These are phyloP conservation scores for Eilema depressum DNA, from an alignment of 2,888 invertebrate genomes.

Conservation along the genomic window DNA sequence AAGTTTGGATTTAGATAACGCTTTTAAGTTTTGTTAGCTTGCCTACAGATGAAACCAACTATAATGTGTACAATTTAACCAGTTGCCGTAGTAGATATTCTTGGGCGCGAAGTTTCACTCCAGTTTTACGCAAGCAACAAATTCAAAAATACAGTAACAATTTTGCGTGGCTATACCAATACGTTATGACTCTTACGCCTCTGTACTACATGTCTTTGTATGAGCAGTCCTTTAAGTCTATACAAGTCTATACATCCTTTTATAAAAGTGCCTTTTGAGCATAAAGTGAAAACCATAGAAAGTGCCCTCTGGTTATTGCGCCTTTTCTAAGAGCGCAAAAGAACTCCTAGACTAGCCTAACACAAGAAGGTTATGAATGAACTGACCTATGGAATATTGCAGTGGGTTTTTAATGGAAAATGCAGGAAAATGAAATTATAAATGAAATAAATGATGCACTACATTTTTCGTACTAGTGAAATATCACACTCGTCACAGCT, in stretches of 20 bases:
- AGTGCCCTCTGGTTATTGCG: slow-evolving; percentile 49
- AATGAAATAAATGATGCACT: neutral
- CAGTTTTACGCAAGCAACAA: too few species aligned
- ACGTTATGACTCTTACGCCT: neutral
- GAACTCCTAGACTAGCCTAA: slow-evolving; percentile 20
- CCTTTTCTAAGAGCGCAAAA: slow-evolving; percentile 32
- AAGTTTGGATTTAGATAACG: too few species aligned
- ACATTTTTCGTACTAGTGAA: neutral
- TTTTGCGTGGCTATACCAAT: too few species aligned
- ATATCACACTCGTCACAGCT: too few species aligned
- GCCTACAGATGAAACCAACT: too few species aligned
- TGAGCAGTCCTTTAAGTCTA: too few species aligned
- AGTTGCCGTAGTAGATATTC: too few species aligned
- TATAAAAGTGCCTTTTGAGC: slow-evolving; percentile 10
- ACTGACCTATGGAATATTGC: neutral
- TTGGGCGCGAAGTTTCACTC: too few species aligned
- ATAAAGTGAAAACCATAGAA: slow-evolving; percentile 21
- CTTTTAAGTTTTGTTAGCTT: too few species aligned
- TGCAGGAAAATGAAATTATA: neutral
- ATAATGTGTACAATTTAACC: too few species aligned
- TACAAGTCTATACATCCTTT: neutral
- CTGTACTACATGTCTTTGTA: neutral
- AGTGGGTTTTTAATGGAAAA: neutral
- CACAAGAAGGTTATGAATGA: slow-evolving; percentile 7
- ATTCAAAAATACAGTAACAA: too few species aligned